phyloP scores from a whole-genome alignment of 2,888 invertebrate genomes.

The Sceliomorpha sp. region DNA sequence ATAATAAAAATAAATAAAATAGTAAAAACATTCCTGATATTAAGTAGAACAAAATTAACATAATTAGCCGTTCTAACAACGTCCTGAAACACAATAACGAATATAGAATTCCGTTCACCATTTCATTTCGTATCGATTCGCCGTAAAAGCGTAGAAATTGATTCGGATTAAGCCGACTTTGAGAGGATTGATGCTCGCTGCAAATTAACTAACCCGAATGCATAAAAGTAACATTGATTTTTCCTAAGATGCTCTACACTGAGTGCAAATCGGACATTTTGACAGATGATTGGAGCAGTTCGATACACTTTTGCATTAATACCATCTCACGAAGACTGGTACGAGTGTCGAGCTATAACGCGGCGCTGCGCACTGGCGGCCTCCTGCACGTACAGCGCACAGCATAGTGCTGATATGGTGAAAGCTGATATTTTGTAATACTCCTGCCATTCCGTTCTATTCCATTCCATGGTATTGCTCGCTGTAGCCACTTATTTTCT shows the following conservation, averaged over 20 bases:
- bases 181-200: neutral
- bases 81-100: too few species aligned
- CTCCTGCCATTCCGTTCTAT: conserved; percentile 75
- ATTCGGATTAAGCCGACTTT: too few species aligned
- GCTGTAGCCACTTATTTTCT: conserved; percentile 62
- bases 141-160: too few species aligned
- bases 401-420: conserved; percentile 74
- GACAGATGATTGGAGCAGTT: conserved; percentile 46
- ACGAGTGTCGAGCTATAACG: conserved; percentile 17
- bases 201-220: conserved; percentile 2
- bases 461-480: conserved; percentile 71
- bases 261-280: conserved; percentile 45
- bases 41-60: too few species aligned
- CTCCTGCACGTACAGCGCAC: conserved; percentile 41
- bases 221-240: conserved; percentile 39
- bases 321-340: conserved; percentile 48
- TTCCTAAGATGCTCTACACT: conserved; percentile 12
- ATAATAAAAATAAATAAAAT: too few species aligned
- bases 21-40: too few species aligned
- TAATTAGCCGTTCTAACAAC: too few species aligned
- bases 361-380: conserved; percentile 30
- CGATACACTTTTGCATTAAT: conserved; percentile 53
- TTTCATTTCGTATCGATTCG: too few species aligned
- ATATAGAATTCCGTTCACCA: too few species aligned
- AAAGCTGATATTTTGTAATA: conserved; percentile 81